Evolutionary conservation across 53 echinoderm and acorn worm genomes (phyloP).

Genomic region (Antedon mediterranea): DNA sequence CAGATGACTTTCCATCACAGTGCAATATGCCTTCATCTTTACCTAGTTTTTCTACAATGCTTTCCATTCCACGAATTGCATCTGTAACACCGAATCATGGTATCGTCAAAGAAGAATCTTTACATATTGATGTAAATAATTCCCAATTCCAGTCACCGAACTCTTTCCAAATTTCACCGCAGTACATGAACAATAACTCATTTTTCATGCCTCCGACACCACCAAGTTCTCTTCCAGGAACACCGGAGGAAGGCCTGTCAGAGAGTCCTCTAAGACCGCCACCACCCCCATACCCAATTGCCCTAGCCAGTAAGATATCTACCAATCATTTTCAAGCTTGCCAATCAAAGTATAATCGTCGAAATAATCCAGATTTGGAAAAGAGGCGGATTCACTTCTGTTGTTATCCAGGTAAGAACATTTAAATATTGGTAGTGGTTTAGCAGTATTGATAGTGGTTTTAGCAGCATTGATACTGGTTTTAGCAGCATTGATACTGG

Average conservation of each 20-base stretch:
- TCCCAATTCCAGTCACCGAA: conserved; percentile 6
- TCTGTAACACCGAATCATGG: neutral
- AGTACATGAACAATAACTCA: conserved; percentile 34
- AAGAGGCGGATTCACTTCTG: conserved; percentile 82
- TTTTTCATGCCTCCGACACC: conserved; percentile 75
- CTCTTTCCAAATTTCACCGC: neutral
- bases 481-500: too few relatives aligned
- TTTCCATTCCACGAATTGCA: conserved; percentile 8
- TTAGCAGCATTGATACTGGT: too few relatives aligned
- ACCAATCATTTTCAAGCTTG: neutral
- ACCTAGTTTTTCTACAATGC: conserved; percentile 14
- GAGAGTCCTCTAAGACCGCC: conserved; percentile 45
- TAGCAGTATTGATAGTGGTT: too few relatives aligned
- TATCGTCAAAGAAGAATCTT: conserved; percentile 3
- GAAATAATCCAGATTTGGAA: conserved; percentile 90
- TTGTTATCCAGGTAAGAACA: conserved; percentile 69
- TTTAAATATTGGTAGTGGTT: neutral
- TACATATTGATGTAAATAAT: conserved; percentile 14
- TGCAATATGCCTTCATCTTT: conserved; percentile 12
- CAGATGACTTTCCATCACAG: conserved; percentile 33
- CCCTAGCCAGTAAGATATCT: conserved; percentile 29
- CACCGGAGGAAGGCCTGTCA: conserved; percentile 27
- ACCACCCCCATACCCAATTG: conserved; percentile 79
- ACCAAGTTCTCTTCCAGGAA: conserved; percentile 83
- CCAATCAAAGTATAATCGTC: conserved; percentile 61